Evolutionary conservation across 2,888 invertebrate genomes (phyloP).

Genomic region (Amphipyra berbera): DNA sequence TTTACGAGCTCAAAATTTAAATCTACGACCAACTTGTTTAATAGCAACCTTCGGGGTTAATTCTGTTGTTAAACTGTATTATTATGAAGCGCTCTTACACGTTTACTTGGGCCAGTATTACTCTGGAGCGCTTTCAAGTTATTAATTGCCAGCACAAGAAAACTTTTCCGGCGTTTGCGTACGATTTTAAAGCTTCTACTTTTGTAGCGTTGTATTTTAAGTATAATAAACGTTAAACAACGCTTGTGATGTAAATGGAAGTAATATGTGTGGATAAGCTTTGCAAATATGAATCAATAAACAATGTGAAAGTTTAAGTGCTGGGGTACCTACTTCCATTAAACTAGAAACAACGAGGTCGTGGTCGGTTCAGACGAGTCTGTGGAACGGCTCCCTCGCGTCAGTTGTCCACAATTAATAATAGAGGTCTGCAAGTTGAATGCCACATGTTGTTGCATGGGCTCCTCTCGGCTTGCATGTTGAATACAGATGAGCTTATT

Average conservation of each 20-base stretch:
- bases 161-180: constrained; percentile 56
- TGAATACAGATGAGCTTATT: constrained; percentile 88
- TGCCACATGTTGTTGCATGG: constrained; percentile 88
- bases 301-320: constrained; percentile 65
- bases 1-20: constrained; percentile 90
- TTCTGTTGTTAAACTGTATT: constrained; percentile 85
- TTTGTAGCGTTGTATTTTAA: constrained; percentile 40
- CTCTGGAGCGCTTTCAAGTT: constrained; percentile 53
- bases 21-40: constrained; percentile 88
- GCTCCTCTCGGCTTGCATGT: constrained; percentile 80
- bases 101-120: constrained; percentile 61
- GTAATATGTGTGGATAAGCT: constrained; percentile 54
- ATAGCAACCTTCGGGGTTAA: constrained; percentile 85
- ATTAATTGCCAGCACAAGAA: constrained; percentile 58
- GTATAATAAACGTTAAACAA: constrained; percentile 30
- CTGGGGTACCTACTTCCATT: constrained; percentile 75
- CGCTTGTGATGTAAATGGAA: constrained; percentile 32
- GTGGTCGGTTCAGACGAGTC: constrained; percentile 60
- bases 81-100: constrained; percentile 75
- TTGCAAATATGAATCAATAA: constrained; percentile 71
- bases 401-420: constrained; percentile 87
- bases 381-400: constrained; percentile 74
- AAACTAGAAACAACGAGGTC: constrained; percentile 76
- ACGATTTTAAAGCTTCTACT: constrained; percentile 56
- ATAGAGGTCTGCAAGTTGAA: constrained; percentile 86